These are phyloP conservation scores for Hypolimnas misippus DNA, from an alignment of 2,888 invertebrate species.

Conservation along the genomic window DNA sequence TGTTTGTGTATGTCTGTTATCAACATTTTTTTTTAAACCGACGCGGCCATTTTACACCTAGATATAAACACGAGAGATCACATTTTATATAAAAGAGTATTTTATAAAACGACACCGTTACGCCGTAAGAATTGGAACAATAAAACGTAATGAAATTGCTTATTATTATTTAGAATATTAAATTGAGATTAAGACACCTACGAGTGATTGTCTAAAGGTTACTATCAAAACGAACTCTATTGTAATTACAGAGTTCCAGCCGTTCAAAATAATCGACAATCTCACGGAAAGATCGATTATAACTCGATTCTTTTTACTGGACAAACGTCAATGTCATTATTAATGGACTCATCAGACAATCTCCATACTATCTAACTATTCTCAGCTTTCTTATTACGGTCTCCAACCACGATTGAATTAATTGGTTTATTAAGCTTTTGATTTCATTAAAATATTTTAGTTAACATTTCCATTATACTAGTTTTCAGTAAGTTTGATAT, in stretches of 20 bases:
- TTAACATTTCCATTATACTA: neutral
- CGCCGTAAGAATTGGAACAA: slow-evolving; percentile 40
- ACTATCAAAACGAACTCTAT: slow-evolving; percentile 33
- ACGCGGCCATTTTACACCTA: slow-evolving; percentile 65
- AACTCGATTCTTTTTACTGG: neutral
- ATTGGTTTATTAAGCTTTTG: no score
- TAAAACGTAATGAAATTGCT: slow-evolving; percentile 65
- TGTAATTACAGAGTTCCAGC: slow-evolving; percentile 15
- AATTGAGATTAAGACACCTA: slow-evolving; percentile 54
- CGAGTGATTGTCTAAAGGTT: slow-evolving; percentile 42
- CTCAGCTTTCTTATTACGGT: no score
- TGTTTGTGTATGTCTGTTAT: neutral
- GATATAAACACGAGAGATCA: slow-evolving; percentile 68
- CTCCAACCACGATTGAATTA: no score
- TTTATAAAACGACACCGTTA: slow-evolving; percentile 46
- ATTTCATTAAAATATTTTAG: no score
- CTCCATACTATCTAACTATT: neutral
- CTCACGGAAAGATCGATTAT: neutral
- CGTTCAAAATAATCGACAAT: slow-evolving; percentile 5
- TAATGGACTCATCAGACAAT: neutral
- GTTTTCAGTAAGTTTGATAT: neutral
- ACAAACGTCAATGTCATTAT: slow-evolving; percentile 1
- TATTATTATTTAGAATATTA: slow-evolving; percentile 69
- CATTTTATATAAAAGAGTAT: slow-evolving; percentile 62
- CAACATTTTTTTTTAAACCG: slow-evolving; percentile 30